phyloP scores from a whole-genome alignment of 2,113 vertebrate species.

The Plotosus lineatus region DNA sequence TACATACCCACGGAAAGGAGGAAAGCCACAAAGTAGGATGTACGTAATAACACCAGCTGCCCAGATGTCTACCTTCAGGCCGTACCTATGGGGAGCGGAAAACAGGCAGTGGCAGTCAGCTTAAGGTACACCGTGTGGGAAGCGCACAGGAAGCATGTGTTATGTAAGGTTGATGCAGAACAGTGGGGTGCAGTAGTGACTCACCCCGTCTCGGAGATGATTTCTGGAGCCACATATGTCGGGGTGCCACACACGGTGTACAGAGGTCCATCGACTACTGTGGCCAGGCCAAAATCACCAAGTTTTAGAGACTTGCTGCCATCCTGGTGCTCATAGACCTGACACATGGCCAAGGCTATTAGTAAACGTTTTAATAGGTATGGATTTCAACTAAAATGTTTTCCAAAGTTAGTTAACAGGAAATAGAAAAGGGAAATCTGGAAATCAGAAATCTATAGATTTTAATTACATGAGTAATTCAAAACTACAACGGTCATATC shows the following conservation, averaged over 20 bases:
- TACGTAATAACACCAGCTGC: slow-evolving; percentile 96
- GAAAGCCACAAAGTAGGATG: slow-evolving; percentile 95
- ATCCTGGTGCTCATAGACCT: slow-evolving; percentile 96
- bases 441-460: no score
- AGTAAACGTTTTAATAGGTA: no score
- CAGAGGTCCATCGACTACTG: slow-evolving; percentile 89
- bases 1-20: slow-evolving; percentile 90
- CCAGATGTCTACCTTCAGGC: slow-evolving; percentile 98
- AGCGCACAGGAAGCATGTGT: not conserved
- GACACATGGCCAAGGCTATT: no score
- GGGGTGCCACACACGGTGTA: slow-evolving; percentile 95
- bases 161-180: not conserved
- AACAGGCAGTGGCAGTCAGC: not conserved
- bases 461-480: no score
- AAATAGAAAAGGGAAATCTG: no score
- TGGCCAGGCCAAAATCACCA: slow-evolving; percentile 95
- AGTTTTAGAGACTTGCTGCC: slow-evolving; percentile 94
- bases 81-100: slow-evolving; percentile 79
- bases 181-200: not conserved
- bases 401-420: no score
- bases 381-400: no score
- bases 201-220: slow-evolving; percentile 94
- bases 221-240: slow-evolving; percentile 97
- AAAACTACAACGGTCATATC: no score
- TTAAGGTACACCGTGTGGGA: no score